Conservation (phyloP, 2,797 vertebrate species). For the Platalea minor region DNA sequence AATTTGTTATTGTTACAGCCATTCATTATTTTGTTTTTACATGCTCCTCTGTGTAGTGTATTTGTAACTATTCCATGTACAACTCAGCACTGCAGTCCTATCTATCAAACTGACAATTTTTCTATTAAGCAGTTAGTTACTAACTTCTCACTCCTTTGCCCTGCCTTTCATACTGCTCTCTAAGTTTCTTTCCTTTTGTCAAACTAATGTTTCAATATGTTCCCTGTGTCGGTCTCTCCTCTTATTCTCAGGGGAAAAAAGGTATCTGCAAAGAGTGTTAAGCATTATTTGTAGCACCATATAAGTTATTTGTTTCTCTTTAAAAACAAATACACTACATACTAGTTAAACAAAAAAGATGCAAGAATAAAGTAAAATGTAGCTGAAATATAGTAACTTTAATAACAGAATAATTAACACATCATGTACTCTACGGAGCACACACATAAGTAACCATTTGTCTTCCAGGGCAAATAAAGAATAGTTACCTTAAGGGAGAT, state of each 20-base stretch:
- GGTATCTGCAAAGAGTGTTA: background rate
- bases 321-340: background rate
- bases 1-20: background rate
- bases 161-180: background rate
- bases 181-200: background rate
- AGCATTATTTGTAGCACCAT: background rate
- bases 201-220: background rate
- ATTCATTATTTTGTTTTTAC: background rate
- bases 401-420: background rate
- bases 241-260: background rate
- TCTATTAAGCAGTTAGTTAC: background rate
- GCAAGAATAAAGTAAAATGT: background rate
- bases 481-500: background rate
- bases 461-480: background rate
- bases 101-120: background rate
- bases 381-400: background rate
- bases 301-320: background rate
- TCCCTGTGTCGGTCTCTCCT: background rate
- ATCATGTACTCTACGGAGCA: background rate
- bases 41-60: background rate
- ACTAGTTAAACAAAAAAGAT: background rate
- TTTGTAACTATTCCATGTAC: background rate
- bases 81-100: background rate
- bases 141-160: background rate
- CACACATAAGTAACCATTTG: background rate